These are phyloP conservation scores for Lithophane leautieri DNA, from an alignment of 2,888 invertebrate species.

Conservation along the genomic window DNA sequence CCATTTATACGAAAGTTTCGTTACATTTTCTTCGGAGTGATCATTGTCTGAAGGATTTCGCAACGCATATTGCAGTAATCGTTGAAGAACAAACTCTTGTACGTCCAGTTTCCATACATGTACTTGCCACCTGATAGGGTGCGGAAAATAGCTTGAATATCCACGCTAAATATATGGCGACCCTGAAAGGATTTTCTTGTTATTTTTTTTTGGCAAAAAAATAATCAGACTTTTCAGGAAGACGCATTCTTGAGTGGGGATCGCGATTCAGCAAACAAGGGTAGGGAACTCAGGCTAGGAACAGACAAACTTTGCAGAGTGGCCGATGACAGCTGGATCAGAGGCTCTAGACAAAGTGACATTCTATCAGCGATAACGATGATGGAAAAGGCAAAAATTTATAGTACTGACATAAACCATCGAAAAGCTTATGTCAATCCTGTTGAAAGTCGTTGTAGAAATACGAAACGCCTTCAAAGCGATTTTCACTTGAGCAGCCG, in stretches of 20 bases:
- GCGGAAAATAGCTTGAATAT: slow-evolving; percentile 24
- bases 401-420: no score
- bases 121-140: slow-evolving; percentile 42
- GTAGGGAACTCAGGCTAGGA: no score
- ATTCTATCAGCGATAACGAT: no score
- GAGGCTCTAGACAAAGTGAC: no score
- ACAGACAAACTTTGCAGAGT: neutral
- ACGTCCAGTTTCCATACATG: slow-evolving; percentile 56
- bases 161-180: slow-evolving; percentile 12
- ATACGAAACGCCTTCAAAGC: no score
- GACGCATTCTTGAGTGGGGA: neutral
- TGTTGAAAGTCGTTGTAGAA: no score
- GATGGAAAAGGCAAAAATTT: no score
- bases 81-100: slow-evolving; percentile 30
- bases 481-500: neutral
- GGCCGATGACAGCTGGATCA: neutral
- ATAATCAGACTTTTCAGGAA: no score
- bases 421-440: no score
- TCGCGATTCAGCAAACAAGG: neutral
- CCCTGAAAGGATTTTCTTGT: slow-evolving; percentile 28
- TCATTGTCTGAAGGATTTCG: neutral
- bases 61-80: slow-evolving; percentile 46
- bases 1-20: neutral
- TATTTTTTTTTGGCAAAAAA: neutral
- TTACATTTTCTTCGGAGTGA: slow-evolving; percentile 32